Conservation (phyloP, 2,888 invertebrate species). For the Crocallis elinguaria region DNA sequence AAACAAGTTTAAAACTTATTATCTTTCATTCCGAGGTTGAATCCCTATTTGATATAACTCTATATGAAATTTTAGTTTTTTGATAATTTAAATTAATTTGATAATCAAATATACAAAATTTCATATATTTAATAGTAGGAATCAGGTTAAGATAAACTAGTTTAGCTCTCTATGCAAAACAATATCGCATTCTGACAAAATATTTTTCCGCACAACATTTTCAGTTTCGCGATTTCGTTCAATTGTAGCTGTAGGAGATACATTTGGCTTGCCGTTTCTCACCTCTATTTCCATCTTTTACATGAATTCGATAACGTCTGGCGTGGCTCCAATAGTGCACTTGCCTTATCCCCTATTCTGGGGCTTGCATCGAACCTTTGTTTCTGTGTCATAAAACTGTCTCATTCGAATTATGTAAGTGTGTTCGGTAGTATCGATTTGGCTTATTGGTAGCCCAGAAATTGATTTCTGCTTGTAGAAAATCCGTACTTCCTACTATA, state of each 20-base stretch:
- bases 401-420: slow-evolving; percentile 30
- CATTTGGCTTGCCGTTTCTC: slow-evolving; percentile 43
- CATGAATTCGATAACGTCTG: slow-evolving; percentile 74
- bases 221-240: slow-evolving; percentile 1
- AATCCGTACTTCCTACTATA: no score
- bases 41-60: no score
- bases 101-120: no score
- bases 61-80: no score
- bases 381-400: slow-evolving; percentile 39
- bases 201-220: background rate
- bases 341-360: slow-evolving; percentile 37
- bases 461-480: no score
- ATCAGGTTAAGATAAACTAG: no score
- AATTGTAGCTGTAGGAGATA: slow-evolving; percentile 8
- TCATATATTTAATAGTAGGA: no score
- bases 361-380: slow-evolving; percentile 40
- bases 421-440: slow-evolving; percentile 4
- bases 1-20: no score
- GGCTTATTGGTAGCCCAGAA: slow-evolving; percentile 1
- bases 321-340: slow-evolving; percentile 56
- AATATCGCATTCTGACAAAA: no score
- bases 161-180: no score
- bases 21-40: no score
- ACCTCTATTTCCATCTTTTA: slow-evolving; percentile 75
- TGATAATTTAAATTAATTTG: no score